Conservation (phyloP, 2,113 vertebrate species). For the Gallinago paraguaiae region DNA sequence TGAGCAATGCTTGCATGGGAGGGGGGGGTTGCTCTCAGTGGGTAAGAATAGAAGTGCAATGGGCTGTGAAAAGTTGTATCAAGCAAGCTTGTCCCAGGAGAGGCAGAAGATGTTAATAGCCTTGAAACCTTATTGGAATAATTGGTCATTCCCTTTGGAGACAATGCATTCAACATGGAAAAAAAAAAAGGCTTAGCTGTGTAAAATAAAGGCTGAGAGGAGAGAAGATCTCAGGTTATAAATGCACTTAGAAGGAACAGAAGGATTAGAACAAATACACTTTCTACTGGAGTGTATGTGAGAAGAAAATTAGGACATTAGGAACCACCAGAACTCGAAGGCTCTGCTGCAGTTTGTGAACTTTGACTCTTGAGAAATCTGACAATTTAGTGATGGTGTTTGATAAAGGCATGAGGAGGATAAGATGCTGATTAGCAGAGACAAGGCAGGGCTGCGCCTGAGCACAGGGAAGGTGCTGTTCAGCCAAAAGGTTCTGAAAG, state of each 20-base stretch:
- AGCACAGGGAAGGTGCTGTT: not conserved
- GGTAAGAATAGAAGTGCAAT: not conserved
- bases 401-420: not conserved
- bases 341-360: not conserved
- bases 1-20: not conserved
- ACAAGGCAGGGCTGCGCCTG: not conserved
- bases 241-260: not conserved
- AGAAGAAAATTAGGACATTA: not conserved
- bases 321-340: not conserved
- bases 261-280: not conserved
- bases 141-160: not conserved
- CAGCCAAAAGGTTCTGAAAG: no score
- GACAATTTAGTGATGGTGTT: not conserved
- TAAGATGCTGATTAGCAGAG: not conserved
- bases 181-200: not conserved
- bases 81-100: not conserved
- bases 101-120: not conserved
- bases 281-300: no score
- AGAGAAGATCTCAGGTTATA: not conserved
- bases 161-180: not conserved
- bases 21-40: not conserved
- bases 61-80: not conserved
- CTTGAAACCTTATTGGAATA: not conserved
- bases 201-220: not conserved
- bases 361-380: not conserved